Conservation (phyloP, 2,888 invertebrate species). For the Acanthosoma haemorrhoidale region DNA sequence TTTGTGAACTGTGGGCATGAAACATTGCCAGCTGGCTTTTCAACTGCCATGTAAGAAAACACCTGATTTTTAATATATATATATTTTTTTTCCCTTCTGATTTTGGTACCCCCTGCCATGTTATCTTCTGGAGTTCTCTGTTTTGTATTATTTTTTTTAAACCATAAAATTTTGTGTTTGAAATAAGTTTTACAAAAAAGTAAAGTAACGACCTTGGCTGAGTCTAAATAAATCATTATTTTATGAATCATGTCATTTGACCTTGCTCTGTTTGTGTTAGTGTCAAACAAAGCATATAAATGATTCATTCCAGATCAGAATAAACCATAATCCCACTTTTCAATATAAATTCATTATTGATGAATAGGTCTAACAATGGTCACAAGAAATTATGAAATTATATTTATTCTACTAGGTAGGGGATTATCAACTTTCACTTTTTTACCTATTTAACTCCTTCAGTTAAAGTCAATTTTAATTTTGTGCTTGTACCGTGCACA, state of each 20-base stretch:
- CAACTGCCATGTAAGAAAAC: constrained; percentile 17
- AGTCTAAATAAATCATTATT: not conserved
- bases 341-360: not conserved
- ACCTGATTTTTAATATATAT: constrained; percentile 13
- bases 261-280: not conserved
- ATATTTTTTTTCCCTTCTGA: not conserved
- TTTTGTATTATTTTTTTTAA: no score
- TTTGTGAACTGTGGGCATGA: constrained; percentile 35
- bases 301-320: not conserved
- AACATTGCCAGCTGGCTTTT: constrained; percentile 36
- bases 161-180: no score
- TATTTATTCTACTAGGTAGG: not conserved
- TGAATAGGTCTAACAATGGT: not conserved
- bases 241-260: not conserved
- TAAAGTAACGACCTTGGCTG: not conserved
- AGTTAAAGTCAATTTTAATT: not conserved
- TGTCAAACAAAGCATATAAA: not conserved
- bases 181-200: not conserved
- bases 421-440: constrained; percentile 10
- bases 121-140: no score
- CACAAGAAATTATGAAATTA: not conserved
- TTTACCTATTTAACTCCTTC: not conserved
- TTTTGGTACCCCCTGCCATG: no score
- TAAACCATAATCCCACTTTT: not conserved
- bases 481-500: not conserved